phyloP scores from a whole-genome alignment of 2,888 invertebrate genomes.

The Catocala sponsa region DNA sequence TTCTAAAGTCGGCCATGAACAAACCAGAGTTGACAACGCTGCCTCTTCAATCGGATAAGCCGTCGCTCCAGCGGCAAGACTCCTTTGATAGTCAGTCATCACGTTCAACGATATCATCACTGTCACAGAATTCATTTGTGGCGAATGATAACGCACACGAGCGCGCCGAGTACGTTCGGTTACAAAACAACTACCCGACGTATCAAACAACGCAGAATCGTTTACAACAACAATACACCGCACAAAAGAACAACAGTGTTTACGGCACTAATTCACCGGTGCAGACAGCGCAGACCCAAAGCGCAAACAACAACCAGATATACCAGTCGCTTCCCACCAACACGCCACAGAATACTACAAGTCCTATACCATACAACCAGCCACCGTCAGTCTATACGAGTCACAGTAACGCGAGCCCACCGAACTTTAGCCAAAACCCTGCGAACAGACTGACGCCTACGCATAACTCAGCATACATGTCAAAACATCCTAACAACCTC shows the following conservation, averaged over 20 bases:
- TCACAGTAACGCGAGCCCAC: conserved; percentile 67
- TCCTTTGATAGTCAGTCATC: conserved; percentile 86
- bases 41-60: conserved; percentile 82
- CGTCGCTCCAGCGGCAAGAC: conserved; percentile 81
- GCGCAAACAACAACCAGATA: conserved; percentile 67
- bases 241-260: conserved; percentile 71
- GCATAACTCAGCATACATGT: conserved; percentile 67
- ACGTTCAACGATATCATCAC: conserved; percentile 82
- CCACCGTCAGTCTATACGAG: conserved; percentile 74
- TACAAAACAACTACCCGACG: conserved; percentile 74
- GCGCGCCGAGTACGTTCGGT: conserved; percentile 73
- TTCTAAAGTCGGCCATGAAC: conserved; percentile 93
- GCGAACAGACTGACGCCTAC: conserved; percentile 79
- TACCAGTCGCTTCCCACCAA: conserved; percentile 75
- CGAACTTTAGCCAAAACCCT: conserved; percentile 79
- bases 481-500: conserved; percentile 69
- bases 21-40: conserved; percentile 90
- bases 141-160: conserved; percentile 68
- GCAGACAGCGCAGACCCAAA: conserved; percentile 62
- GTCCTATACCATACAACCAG: conserved; percentile 78
- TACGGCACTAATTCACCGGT: conserved; percentile 72
- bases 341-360: conserved; percentile 66
- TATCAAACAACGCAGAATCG: conserved; percentile 76
- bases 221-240: conserved; percentile 72
- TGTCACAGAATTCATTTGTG: conserved; percentile 78